Evolutionary conservation across 2,797 vertebrate genomes (phyloP).

Genomic region (Momotus momota): DNA sequence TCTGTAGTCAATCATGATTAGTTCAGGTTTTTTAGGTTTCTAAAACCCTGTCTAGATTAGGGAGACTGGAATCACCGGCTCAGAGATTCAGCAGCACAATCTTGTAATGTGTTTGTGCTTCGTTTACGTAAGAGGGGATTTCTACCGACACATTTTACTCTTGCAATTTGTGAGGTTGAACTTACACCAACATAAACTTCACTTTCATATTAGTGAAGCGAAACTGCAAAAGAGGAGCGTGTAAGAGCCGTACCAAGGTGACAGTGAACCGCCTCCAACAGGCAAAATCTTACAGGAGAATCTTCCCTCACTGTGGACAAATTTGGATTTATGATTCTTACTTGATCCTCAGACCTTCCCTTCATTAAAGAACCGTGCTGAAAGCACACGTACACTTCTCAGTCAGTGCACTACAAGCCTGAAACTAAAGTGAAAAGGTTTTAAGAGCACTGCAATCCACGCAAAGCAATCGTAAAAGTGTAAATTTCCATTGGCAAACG

Average conservation of each 20-base stretch:
- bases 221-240: not conserved
- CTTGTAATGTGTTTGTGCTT: not conserved
- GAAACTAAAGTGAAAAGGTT: constrained; percentile 49
- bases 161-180: not conserved
- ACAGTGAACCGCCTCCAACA: not conserved
- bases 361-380: constrained; percentile 39
- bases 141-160: not conserved
- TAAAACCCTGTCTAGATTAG: constrained; percentile 3
- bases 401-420: not conserved
- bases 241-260: not conserved
- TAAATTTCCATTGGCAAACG: constrained; percentile 65
- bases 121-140: not conserved
- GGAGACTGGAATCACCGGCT: not conserved
- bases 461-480: constrained; percentile 7
- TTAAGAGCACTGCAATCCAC: constrained; percentile 9
- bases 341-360: not conserved
- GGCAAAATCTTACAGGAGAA: not conserved
- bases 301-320: not conserved
- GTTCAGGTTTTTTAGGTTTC: constrained; percentile 15
- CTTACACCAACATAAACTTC: not conserved
- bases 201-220: not conserved
- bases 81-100: not conserved
- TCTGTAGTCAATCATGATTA: constrained; percentile 13
- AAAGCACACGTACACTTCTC: constrained; percentile 41
- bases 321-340: not conserved